These are phyloP conservation scores for Diachrysia chrysitis DNA, from an alignment of 2,888 invertebrate species.

Conservation along the genomic window DNA sequence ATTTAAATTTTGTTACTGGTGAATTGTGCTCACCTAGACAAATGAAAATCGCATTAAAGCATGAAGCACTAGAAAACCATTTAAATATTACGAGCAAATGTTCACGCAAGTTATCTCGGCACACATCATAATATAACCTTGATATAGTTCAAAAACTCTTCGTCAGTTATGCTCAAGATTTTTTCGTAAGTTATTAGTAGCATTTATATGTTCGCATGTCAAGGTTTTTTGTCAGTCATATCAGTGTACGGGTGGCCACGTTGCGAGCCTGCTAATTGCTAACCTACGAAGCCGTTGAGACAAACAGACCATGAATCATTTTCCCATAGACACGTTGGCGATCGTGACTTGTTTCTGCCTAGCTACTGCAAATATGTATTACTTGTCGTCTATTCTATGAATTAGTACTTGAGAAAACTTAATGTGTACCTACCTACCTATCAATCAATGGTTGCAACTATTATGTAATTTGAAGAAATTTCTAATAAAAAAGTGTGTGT, in stretches of 20 bases:
- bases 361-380: constrained; percentile 39
- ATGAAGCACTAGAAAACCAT: constrained; percentile 6
- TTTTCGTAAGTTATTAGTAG: constrained; percentile 68
- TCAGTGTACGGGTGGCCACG: constrained; percentile 56
- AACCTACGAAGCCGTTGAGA: constrained; percentile 36
- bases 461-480: too few relatives aligned
- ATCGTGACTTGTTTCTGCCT: constrained; percentile 49
- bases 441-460: too few relatives aligned
- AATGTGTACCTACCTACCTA: too few relatives aligned
- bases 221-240: constrained; percentile 72
- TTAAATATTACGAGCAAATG: constrained; percentile 26
- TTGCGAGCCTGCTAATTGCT: constrained; percentile 51
- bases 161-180: constrained; percentile 67
- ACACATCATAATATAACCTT: constrained; percentile 67
- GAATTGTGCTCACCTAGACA: background rate
- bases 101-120: constrained; percentile 28
- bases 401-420: background rate
- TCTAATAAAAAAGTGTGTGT: too few relatives aligned
- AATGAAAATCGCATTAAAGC: background rate
- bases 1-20: background rate
- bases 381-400: constrained; percentile 7
- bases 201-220: constrained; percentile 70
- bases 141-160: constrained; percentile 80
- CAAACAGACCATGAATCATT: constrained; percentile 64
- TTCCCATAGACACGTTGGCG: constrained; percentile 59